Evolutionary conservation across 2,888 invertebrate species (phyloP).

Genomic region (Pammene aurita): DNA sequence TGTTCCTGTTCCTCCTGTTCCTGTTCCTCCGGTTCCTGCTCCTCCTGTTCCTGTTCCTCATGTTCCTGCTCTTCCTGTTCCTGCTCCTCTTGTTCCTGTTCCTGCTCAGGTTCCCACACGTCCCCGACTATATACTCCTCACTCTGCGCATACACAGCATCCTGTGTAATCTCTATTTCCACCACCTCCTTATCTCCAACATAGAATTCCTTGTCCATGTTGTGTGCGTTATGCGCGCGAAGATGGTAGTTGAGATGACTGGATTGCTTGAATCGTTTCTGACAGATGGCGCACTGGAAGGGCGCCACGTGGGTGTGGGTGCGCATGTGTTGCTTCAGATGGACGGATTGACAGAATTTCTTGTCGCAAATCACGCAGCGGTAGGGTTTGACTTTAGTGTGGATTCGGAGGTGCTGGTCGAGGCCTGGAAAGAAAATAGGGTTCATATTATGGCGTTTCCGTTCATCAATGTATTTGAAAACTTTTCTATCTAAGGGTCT

Average conservation of each 20-base stretch:
- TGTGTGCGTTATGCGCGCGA: slow-evolving; percentile 61
- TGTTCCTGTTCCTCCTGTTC: not conserved
- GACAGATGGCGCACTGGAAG: slow-evolving; percentile 71
- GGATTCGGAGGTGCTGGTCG: slow-evolving; percentile 74
- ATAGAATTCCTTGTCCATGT: slow-evolving; percentile 57
- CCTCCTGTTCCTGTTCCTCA: not conserved
- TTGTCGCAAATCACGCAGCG: slow-evolving; percentile 73
- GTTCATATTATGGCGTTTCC: not conserved
- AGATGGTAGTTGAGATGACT: slow-evolving; percentile 75
- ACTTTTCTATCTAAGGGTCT: too few species aligned
- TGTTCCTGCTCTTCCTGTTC: not conserved
- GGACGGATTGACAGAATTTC: slow-evolving; percentile 72
- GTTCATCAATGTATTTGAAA: not conserved
- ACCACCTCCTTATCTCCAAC: slow-evolving; percentile 28
- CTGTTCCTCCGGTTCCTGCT: slow-evolving; percentile 1
- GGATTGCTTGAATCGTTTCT: slow-evolving; percentile 71
- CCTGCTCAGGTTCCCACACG: not conserved
- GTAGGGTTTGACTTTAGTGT: slow-evolving; percentile 72
- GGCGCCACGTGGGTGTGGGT: slow-evolving; percentile 75
- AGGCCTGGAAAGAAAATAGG: slow-evolving; percentile 54
- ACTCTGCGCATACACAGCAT: slow-evolving; percentile 16
- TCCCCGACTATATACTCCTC: slow-evolving; percentile 28
- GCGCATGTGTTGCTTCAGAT: slow-evolving; percentile 74
- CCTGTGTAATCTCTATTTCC: slow-evolving; percentile 36
- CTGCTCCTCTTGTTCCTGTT: not conserved